These are phyloP conservation scores for Antrozous pallidus DNA, from an alignment of 2,797 vertebrate species.

Conservation along the genomic window DNA sequence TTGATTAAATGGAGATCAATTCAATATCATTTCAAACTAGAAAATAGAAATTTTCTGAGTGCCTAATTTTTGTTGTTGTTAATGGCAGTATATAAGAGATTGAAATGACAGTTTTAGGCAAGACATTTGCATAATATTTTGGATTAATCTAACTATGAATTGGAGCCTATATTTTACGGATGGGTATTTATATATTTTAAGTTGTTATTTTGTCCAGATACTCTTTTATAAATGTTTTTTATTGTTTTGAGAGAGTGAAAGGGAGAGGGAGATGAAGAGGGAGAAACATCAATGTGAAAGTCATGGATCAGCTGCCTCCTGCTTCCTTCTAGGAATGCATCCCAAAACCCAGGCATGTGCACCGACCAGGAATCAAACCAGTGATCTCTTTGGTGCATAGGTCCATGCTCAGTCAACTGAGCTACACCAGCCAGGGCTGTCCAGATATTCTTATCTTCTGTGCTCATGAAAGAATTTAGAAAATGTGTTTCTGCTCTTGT, in stretches of 20 bases:
- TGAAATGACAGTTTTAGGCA: not conserved
- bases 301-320: not conserved
- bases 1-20: not conserved
- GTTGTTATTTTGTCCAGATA: not conserved
- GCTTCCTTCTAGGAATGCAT: not conserved
- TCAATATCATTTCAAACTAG: not conserved
- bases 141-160: not conserved
- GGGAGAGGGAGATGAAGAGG: not conserved
- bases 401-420: not conserved
- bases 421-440: not conserved
- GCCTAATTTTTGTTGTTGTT: constrained; percentile 22
- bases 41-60: not conserved
- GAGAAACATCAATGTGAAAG: not conserved
- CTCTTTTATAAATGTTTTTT: not conserved
- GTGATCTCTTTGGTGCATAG: not conserved
- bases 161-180: not conserved
- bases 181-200: not conserved
- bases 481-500: not conserved
- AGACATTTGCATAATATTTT: not conserved
- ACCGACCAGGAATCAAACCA: not conserved
- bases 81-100: constrained; percentile 21
- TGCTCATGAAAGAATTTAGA: not conserved
- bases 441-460: not conserved
- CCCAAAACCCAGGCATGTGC: not conserved
- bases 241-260: not conserved